Conservation (phyloP, 1,140 invertebrate genomes). For the Lycorma delicatula region DNA sequence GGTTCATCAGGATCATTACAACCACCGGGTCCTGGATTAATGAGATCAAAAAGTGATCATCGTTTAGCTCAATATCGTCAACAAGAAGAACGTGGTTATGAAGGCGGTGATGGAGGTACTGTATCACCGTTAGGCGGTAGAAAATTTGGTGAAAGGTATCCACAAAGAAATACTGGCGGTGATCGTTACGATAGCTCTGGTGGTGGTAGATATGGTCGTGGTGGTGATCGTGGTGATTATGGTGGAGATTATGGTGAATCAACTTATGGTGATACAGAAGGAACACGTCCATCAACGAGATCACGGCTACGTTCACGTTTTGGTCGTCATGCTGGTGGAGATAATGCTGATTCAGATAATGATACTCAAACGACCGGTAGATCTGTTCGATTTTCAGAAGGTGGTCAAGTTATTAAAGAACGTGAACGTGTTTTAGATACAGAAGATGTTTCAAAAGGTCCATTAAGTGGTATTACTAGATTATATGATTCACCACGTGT, state of each 20-base stretch:
- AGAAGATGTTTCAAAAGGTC: slow-evolving; percentile 75
- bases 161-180: slow-evolving; percentile 10
- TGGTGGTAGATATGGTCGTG: slow-evolving; percentile 13
- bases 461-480: slow-evolving; percentile 81
- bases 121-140: slow-evolving; percentile 57
- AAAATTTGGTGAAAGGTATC: slow-evolving; percentile 57
- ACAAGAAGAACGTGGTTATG: slow-evolving; percentile 49
- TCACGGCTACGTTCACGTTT: slow-evolving; percentile 64
- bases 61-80: slow-evolving; percentile 81
- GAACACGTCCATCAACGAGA: slow-evolving; percentile 41
- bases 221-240: slow-evolving; percentile 1
- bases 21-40: slow-evolving; percentile 60
- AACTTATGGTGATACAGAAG: slow-evolving; percentile 48
- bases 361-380: slow-evolving; percentile 50
- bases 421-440: slow-evolving; percentile 77
- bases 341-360: slow-evolving; percentile 53
- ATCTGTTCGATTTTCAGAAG: slow-evolving; percentile 37
- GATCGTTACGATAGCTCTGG: slow-evolving; percentile 22
- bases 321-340: slow-evolving; percentile 47
- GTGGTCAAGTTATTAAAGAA: slow-evolving; percentile 41
- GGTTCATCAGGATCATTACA: slow-evolving; percentile 46
- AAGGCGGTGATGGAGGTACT: slow-evolving; percentile 40
- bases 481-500: slow-evolving; percentile 80
- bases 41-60: slow-evolving; percentile 90
- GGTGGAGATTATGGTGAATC: slow-evolving; percentile 38